Conservation (phyloP, 2,113 vertebrate species). For the Anseranas semipalmata region DNA sequence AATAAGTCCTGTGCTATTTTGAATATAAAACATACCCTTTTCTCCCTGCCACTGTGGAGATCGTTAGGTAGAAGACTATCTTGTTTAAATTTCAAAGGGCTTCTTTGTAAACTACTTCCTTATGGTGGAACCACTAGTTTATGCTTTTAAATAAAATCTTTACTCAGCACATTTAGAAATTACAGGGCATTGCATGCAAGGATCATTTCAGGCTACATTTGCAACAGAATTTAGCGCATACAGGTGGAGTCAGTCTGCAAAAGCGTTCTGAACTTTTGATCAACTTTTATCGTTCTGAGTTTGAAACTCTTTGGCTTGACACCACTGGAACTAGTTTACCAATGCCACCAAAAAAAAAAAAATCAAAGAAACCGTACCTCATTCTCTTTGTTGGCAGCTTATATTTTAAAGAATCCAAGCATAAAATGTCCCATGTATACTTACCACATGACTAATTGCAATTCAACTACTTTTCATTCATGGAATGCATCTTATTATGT, state of each 20-base stretch:
- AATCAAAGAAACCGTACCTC: not conserved
- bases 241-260: not conserved
- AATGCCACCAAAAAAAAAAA: not conserved
- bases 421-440: not conserved
- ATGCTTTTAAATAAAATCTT: conserved; percentile 45
- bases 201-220: conserved; percentile 43
- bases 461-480: not conserved
- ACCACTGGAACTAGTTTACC: not conserved
- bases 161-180: conserved; percentile 56
- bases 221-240: not conserved
- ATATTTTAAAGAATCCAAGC: not conserved
- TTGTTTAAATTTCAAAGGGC: conserved; percentile 56
- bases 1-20: not conserved
- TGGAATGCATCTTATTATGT: not conserved
- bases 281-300: not conserved
- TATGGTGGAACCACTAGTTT: conserved; percentile 13
- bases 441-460: not conserved
- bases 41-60: not conserved
- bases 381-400: not conserved
- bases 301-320: not conserved
- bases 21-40: conserved; percentile 4
- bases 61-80: not conserved
- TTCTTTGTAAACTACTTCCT: conserved; percentile 46
- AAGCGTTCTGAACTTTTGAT: conserved; percentile 5
- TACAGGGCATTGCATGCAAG: conserved; percentile 41